phyloP scores from a whole-genome alignment of 2,113 vertebrate species.

The Stegastes partitus region DNA sequence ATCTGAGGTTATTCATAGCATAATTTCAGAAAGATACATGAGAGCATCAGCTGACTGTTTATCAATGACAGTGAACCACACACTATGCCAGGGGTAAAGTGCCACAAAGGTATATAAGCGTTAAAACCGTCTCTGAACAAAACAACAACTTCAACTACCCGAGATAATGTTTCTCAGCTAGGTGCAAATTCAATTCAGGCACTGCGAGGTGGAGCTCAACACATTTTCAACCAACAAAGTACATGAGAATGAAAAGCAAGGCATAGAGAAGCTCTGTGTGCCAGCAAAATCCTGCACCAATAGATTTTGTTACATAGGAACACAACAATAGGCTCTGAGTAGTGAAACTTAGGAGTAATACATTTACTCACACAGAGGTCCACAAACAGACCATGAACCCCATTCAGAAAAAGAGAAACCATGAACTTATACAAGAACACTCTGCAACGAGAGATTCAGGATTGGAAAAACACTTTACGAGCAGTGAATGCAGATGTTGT shows the following conservation, averaged over 20 bases:
- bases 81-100: not conserved
- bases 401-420: not conserved
- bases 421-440: not conserved
- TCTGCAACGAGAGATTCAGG: not conserved
- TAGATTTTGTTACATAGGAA: not conserved
- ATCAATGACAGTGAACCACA: not conserved
- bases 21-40: not conserved
- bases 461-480: not conserved
- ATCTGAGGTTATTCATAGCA: not conserved
- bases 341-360: not conserved
- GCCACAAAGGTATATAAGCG: not conserved
- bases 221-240: not conserved
- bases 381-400: not conserved
- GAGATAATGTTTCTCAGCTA: too few species aligned
- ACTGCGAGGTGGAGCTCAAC: not conserved
- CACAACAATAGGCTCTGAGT: not conserved
- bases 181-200: too few species aligned
- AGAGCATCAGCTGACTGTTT: not conserved
- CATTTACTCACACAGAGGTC: not conserved
- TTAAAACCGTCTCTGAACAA: not conserved
- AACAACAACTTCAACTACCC: too few species aligned
- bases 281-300: not conserved
- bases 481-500: not conserved
- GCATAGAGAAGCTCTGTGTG: not conserved
- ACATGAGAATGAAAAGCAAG: not conserved